Evolutionary conservation across 2,888 invertebrate genomes (phyloP), one percentile per base, ranked within the genome.

Genomic region (Linnaemya tessellans): DNA sequence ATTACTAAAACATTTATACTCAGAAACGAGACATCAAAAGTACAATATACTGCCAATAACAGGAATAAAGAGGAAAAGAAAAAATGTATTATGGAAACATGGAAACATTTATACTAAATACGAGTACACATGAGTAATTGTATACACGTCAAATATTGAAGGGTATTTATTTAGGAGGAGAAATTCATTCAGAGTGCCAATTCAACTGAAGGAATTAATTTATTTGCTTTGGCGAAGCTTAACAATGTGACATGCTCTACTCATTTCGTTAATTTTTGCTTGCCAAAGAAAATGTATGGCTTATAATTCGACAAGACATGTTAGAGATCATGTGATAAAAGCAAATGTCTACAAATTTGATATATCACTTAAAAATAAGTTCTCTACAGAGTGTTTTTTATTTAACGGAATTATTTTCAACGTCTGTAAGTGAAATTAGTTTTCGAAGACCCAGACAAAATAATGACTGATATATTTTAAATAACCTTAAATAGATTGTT

Each of bases 141-240:
- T 49, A 20, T 5, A 3, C 30, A 30, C 41, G 38, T 70, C 49
- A 54, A 41, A 80, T 58, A 65, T 58, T 49, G n/a, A 62, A 67
- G 68, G 67, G 62, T 74, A 54, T 68, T 81, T 75, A 58, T 74
- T 68, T 62, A 54, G n/a, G 56, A 25, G 54, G 46, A n/a, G n/a
- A n/a, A n/a, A n/a, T n/a, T n/a, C n/a, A 67, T 81, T 46, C 54
- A 60, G 54, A 75, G 10, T 68, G 54, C 30, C 75, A 81, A 75
- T 51, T 35, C 43, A 75, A 64, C 51, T 46, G 54, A 62, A 54
- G 56, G 62, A 84, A 77, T 78, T 81, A 78, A 84, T 81, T 81
- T 84, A 78, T 78, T 78, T 84, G 62, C 62, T 84, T 78, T 62
- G 30, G 64, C 67, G 41, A n/a, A 70, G 35, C 30, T 62, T 13